Conservation (phyloP, 2,888 invertebrate species). For the Sussaba pulchella region DNA sequence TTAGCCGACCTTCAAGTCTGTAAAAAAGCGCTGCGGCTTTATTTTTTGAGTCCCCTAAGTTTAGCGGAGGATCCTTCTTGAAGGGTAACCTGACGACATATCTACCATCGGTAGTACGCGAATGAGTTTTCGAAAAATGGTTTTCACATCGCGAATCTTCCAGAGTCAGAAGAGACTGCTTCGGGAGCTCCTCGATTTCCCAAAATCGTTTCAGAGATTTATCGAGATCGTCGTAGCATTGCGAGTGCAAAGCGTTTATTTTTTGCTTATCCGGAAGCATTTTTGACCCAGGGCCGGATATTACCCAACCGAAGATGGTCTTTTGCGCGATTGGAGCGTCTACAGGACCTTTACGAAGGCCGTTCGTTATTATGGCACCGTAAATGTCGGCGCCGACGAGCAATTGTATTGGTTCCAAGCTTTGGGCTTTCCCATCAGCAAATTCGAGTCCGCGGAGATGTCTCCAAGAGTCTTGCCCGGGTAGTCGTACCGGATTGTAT, state of each 20-base stretch:
- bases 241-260: background rate
- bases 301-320: constrained; percentile 70
- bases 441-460: background rate
- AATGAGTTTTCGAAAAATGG: background rate
- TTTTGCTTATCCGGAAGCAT: too few relatives aligned
- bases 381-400: background rate
- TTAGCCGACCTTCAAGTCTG: background rate
- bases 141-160: constrained; percentile 7
- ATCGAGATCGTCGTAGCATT: background rate
- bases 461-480: background rate
- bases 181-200: constrained; percentile 23
- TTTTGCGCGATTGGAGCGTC: constrained; percentile 31
- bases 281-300: constrained; percentile 44
- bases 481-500: background rate
- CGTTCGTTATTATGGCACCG: background rate
- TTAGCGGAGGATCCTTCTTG: background rate
- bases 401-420: background rate
- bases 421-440: background rate
- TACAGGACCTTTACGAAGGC: background rate
- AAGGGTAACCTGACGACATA: constrained; percentile 6
- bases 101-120: constrained; percentile 1
- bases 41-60: background rate
- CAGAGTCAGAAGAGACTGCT: background rate
- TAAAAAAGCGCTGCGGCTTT: background rate
- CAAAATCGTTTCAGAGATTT: constrained; percentile 25